These are phyloP conservation scores for Andricus curvator DNA, from an alignment of 2,888 invertebrate species.

Conservation along the genomic window DNA sequence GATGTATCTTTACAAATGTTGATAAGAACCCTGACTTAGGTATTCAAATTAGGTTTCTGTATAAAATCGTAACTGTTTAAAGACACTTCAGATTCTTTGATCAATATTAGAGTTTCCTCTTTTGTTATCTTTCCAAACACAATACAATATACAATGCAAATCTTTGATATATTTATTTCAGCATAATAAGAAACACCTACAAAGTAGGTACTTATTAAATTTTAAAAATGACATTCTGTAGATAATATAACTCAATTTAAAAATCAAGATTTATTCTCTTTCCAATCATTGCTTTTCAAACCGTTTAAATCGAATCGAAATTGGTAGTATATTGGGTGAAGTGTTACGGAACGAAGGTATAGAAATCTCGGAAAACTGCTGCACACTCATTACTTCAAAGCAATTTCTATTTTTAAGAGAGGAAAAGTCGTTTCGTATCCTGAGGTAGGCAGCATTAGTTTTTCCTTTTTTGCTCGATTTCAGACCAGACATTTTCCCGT, in stretches of 20 bases:
- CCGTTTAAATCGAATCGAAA: not conserved
- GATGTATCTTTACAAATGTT: too few relatives aligned
- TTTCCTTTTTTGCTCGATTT: slow-evolving; percentile 25
- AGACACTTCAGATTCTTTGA: too few relatives aligned
- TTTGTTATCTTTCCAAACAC: too few relatives aligned
- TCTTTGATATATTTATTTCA: too few relatives aligned
- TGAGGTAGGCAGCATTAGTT: not conserved
- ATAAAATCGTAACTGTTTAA: too few relatives aligned
- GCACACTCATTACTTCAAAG: not conserved
- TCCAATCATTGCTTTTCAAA: not conserved
- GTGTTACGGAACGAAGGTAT: not conserved
- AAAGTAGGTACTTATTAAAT: not conserved
- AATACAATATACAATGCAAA: too few relatives aligned
- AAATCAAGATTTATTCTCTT: not conserved
- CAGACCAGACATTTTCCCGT: slow-evolving; percentile 21
- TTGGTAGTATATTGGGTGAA: not conserved
- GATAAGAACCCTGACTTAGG: too few relatives aligned
- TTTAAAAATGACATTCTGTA: not conserved
- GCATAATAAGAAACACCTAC: too few relatives aligned
- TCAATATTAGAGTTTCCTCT: too few relatives aligned
- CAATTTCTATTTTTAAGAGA: slow-evolving; percentile 7
- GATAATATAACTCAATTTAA: not conserved
- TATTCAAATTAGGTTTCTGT: too few relatives aligned
- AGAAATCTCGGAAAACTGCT: slow-evolving; percentile 8
- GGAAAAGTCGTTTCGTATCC: not conserved